Conservation (phyloP, 2,113 vertebrate species). For the Cephalophus harveyi region DNA sequence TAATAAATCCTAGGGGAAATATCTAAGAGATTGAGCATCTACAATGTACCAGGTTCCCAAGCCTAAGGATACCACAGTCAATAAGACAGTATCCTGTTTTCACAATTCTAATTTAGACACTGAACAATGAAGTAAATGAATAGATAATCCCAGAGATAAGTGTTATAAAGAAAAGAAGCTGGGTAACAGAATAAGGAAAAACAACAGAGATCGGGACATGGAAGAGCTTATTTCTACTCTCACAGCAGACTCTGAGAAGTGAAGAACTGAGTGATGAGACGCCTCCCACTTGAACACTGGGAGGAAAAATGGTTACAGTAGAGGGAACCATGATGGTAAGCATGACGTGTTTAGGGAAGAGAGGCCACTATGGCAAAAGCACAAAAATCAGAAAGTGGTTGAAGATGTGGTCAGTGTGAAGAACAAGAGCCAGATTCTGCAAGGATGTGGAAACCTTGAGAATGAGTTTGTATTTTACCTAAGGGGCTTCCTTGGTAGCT, state of each 20-base stretch:
- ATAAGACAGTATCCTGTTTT: neutral
- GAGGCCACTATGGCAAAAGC: neutral
- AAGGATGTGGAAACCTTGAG: neutral
- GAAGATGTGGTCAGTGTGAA: neutral
- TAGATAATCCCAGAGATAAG: neutral
- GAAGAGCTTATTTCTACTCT: neutral
- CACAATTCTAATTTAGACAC: neutral
- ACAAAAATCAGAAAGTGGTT: neutral
- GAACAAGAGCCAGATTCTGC: neutral
- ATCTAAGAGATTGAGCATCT: neutral
- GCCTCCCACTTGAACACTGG: neutral
- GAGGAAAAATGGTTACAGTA: neutral
- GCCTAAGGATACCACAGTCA: neutral
- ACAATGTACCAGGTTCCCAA: neutral
- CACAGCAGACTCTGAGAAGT: neutral
- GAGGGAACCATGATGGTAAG: neutral
- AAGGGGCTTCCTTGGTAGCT: neutral
- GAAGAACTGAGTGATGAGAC: neutral
- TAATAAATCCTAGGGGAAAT: constrained; percentile 21
- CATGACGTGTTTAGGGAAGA: neutral
- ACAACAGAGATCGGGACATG: neutral
- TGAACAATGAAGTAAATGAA: neutral
- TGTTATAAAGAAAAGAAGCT: neutral
- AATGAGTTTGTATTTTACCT: neutral
- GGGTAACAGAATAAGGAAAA: neutral